Base-by-base conservation (phyloP, 1,140 invertebrate genomes). In the Patella vulgata region DNA sequence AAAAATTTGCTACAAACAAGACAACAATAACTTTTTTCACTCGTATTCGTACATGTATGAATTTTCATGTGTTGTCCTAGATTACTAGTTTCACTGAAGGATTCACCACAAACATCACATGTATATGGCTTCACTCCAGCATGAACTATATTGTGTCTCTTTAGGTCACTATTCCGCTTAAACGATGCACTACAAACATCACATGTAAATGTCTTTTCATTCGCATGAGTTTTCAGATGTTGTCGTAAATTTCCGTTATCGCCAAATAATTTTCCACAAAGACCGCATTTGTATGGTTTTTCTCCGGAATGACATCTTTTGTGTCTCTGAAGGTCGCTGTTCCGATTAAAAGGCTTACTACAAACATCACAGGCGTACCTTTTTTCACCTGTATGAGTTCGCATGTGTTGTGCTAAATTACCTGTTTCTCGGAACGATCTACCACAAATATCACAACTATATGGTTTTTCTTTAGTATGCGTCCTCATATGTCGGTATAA, bases 321-420 rank as follows among this genome's bases (percentile, higher is more conserved):
- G 33, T 53, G 51, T 4, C 31, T 11, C 23, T 43, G 36, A 9
- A 59, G 51, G 2, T 47, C 51, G 25, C 52, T 53, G n/a, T 36
- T 43, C 14, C 56, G 63, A 14, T 47, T 44, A 40, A 69, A 69
- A 12, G 31, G 19, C 44, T 61, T 64, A 25, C 25, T 17, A 50
- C 66, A 69, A n/a, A n/a, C n/a, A n/a, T n/a, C n/a, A 48, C 66
- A 69, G 14, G 44, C 50, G 42, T 61, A 65, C 2, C 58, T 61
- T 55, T 65, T 69, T 30, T 69, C 66, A 8, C 66, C 58, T 11
- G 62, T 69, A 48, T 69, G 66, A 42, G 36, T 58, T 8, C 61
- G 44, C n/a, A 59, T 39, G 30, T 69, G 66, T 4, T 39, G 51
- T 23, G 51, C 27, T 39, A 53, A 25, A 39, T 53, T 53, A 23